Percentiles rank a stretch among this genome's conserved stretches.
phyloP scores from a whole-genome alignment of 2,888 invertebrate species.

The Lasioglossum vierecki region DNA sequence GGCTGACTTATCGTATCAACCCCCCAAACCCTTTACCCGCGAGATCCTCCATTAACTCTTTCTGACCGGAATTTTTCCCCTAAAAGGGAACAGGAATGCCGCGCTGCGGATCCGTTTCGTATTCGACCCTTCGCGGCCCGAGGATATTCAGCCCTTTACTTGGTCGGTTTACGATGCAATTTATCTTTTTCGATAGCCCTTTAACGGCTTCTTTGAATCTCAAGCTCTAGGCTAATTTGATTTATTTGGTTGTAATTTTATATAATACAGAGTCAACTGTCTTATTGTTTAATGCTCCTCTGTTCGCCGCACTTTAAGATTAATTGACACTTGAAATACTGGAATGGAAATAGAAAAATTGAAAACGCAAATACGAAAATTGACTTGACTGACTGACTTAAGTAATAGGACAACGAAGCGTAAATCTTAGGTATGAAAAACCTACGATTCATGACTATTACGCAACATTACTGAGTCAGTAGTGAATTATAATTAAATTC shows the following conservation, averaged over 20 bases:
- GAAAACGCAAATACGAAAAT: neutral
- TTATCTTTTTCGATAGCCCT: slow-evolving; percentile 1
- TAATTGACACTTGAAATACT: neutral
- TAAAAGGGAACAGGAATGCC: slow-evolving; percentile 6
- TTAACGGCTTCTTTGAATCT: neutral
- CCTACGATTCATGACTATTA: no score
- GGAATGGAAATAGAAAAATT: neutral
- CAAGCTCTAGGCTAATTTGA: neutral
- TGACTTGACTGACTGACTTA: no score
- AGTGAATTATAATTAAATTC: no score
- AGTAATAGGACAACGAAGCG: no score
- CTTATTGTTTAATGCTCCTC: neutral
- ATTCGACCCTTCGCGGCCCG: neutral
- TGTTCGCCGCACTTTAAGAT: neutral
- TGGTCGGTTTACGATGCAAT: neutral
- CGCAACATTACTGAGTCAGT: no score
- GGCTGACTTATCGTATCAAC: slow-evolving; percentile 22
- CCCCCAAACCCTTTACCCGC: neutral
- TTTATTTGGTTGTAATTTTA: neutral
- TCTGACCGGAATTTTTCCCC: slow-evolving; percentile 6
- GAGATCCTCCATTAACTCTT: slow-evolving; percentile 14
- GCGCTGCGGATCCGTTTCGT: neutral
- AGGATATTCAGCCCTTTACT: neutral
- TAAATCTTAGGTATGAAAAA: no score
- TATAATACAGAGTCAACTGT: neutral